Evolutionary conservation across 2,113 vertebrate species (phyloP).

Genomic region (Lethenteron camtschaticum): DNA sequence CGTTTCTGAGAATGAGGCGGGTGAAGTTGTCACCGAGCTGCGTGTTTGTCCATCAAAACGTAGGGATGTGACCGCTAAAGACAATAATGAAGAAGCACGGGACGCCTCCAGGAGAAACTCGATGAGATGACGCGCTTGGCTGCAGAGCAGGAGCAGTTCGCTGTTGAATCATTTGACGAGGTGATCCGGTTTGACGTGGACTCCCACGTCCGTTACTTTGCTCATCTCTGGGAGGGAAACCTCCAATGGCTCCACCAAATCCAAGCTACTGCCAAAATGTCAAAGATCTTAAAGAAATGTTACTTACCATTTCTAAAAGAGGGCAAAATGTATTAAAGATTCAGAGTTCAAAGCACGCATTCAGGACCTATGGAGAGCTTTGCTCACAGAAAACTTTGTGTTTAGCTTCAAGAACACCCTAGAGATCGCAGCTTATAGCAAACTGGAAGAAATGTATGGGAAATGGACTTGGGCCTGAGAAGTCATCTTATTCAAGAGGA

Average conservation of each 20-base stretch:
- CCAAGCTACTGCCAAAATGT: slow-evolving; percentile 21
- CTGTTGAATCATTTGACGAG: slow-evolving; percentile 1
- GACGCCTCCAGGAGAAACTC: too few species aligned
- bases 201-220: slow-evolving; percentile 22
- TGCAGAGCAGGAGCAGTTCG: neutral
- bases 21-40: too few species aligned
- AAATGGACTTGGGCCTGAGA: slow-evolving; percentile 22
- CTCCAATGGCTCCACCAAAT: slow-evolving; percentile 26
- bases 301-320: slow-evolving; percentile 15
- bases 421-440: slow-evolving; percentile 19
- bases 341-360: slow-evolving; percentile 15
- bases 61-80: too few species aligned
- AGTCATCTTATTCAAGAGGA: slow-evolving; percentile 17
- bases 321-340: slow-evolving; percentile 9
- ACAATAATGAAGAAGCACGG: too few species aligned
- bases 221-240: slow-evolving; percentile 23
- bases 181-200: slow-evolving; percentile 21
- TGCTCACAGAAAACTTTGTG: slow-evolving; percentile 24
- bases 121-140: too few species aligned
- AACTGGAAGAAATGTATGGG: slow-evolving; percentile 15
- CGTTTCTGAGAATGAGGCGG: too few species aligned
- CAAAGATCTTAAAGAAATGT: slow-evolving; percentile 18
- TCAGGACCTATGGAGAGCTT: slow-evolving; percentile 18
- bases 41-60: too few species aligned
- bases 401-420: slow-evolving; percentile 25